Evolutionary conservation across 1,140 invertebrate species (phyloP).

Genomic region (Lucilia cuprina): DNA sequence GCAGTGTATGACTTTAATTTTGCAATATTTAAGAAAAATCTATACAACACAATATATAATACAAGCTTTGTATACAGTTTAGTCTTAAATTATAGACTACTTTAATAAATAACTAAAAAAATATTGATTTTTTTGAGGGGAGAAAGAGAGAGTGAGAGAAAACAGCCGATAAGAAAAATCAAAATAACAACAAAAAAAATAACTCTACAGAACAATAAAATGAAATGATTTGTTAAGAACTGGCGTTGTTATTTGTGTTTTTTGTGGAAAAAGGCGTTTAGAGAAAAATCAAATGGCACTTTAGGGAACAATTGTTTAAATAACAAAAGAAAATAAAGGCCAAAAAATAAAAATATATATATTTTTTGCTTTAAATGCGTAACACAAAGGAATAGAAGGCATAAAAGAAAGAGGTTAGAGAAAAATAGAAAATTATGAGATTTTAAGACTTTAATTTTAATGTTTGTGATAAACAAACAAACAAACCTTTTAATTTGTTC

Average conservation of each 20-base stretch:
- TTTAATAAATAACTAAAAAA: no score
- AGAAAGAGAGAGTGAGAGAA: no score
- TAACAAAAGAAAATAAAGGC: constrained; percentile 31
- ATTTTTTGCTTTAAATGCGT: neutral
- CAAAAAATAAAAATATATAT: neutral
- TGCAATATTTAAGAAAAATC: no score
- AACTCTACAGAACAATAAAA: neutral
- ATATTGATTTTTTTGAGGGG: no score
- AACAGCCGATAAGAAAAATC: neutral
- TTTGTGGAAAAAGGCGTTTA: neutral
- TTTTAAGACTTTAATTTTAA: no score
- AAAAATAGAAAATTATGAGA: neutral
- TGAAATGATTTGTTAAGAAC: neutral
- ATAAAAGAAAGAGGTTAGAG: neutral
- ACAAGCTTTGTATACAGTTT: no score
- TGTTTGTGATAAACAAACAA: no score
- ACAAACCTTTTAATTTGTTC: no score
- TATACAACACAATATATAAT: no score
- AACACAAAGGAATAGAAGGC: neutral
- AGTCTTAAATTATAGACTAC: no score
- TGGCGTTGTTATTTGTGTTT: neutral
- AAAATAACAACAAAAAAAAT: neutral
- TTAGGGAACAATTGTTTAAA: constrained; percentile 38
- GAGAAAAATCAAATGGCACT: constrained; percentile 26
- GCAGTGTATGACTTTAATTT: no score